phyloP scores from a whole-genome alignment of 2,797 vertebrate species.

The Peromyscus aztecus region DNA sequence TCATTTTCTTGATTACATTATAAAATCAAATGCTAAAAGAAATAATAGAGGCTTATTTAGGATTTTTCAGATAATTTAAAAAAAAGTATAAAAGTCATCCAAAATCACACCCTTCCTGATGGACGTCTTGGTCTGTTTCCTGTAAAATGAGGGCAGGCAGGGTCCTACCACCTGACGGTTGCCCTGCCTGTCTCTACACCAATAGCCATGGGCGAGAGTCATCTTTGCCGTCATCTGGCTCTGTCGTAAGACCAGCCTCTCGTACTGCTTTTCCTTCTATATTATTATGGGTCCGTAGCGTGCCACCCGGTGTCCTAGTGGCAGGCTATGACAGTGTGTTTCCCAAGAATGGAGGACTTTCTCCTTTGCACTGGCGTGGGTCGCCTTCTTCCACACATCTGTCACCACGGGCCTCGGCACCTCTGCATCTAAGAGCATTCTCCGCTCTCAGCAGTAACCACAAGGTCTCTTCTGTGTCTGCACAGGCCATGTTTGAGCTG shows the following conservation, averaged over 20 bases:
- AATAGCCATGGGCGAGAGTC: rapidly evolving
- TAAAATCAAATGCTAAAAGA: neutral
- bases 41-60: neutral
- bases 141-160: neutral
- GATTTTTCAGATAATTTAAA: neutral
- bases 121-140: neutral
- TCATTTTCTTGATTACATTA: neutral
- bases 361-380: rapidly evolving
- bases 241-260: rapidly evolving
- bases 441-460: rapidly evolving
- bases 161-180: neutral
- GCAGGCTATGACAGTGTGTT: rapidly evolving
- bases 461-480: neutral
- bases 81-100: neutral
- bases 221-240: neutral
- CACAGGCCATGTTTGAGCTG: conserved; percentile 98
- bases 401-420: neutral
- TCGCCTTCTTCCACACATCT: too few relatives aligned
- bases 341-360: rapidly evolving
- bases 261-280: neutral
- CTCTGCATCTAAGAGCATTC: rapidly evolving
- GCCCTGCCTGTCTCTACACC: rapidly evolving
- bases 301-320: rapidly evolving
- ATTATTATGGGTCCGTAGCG: rapidly evolving
- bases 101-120: neutral